Base-by-base conservation (phyloP, 2,888 invertebrate genomes). In the Polydrusus cervinus region DNA sequence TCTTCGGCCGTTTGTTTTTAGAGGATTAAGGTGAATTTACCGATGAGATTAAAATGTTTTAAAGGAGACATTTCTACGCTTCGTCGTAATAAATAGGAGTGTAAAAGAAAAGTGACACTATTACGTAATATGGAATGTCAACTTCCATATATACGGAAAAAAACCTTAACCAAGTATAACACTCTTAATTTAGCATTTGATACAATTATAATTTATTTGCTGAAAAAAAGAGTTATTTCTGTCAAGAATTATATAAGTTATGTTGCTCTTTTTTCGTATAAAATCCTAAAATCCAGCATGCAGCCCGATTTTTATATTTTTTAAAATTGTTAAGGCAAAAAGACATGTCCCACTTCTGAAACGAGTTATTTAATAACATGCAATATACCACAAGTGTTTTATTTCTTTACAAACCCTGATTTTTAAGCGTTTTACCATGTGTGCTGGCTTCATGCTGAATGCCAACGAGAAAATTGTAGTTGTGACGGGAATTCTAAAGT, bases 1-100 rank as follows among this genome's bases (percentile, higher is more conserved):
- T 25, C 34, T 47, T 47, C 10, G 53, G 69, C 43, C 60, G 34
- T 47, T 69, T 25, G 45, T 43, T 68, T 68, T 55, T 10, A 8
- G 18, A 18, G 40, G 51, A 66, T 51, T 66, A 66, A 13, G 51
- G 25, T 25, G 8, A 53, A 53, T 53, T 53, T n/a, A 53, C 53
- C 30, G 9, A n/a, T 0, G 3, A 13, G 53, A 53, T 53, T 53
- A 53, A 30, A 7, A n/a, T 7, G 51, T 20, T 51, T 51, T 51
- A 16, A 47, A 45, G 6, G n/a, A n/a, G n/a, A n/a, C n/a, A n/a
- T n/a, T n/a, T n/a, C n/a, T n/a, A n/a, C n/a, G n/a, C 13, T 40
- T 9, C 40, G 1, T 40, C 11, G 40, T 40, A 40, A 40, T 40
- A 6, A 11, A 11, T 40, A 11, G 40, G 2, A 40, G 8, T 8